A percentile compares a stretch with the other conserved stretches of the same genome.
phyloP scores from a whole-genome alignment of 2,113 vertebrate genomes.

The Tachysurus vachellii region DNA sequence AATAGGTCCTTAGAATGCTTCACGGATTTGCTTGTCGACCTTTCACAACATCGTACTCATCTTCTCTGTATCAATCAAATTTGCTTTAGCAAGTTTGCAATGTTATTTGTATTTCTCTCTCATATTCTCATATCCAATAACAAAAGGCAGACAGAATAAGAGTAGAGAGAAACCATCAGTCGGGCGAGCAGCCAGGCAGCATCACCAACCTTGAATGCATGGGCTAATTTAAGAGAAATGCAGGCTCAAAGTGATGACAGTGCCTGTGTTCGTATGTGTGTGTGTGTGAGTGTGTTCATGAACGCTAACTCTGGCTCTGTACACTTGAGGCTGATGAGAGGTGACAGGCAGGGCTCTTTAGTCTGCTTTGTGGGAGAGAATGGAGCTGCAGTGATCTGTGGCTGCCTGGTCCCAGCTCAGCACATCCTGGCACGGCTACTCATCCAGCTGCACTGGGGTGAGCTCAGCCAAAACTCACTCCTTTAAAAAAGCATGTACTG shows the following conservation, averaged over 20 bases:
- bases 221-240: constrained; percentile 42
- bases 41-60: too few relatives aligned
- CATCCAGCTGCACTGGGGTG: constrained; percentile 30
- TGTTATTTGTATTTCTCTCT: neutral
- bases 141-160: constrained; percentile 38
- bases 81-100: too few relatives aligned
- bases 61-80: too few relatives aligned
- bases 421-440: constrained; percentile 1
- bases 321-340: constrained; percentile 41
- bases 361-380: constrained; percentile 41
- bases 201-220: constrained; percentile 43
- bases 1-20: too few relatives aligned
- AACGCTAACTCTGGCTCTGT: constrained; percentile 22
- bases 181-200: constrained; percentile 56
- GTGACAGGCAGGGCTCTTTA: constrained; percentile 50
- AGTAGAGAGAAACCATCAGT: constrained; percentile 42
- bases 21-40: too few relatives aligned
- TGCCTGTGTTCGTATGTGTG: constrained; percentile 32
- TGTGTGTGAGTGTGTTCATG: constrained; percentile 3
- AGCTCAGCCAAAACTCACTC: constrained; percentile 23
- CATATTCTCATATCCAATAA: constrained; percentile 17
- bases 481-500: neutral
- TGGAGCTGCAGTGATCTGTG: constrained; percentile 25
- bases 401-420: constrained; percentile 15
- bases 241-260: constrained; percentile 46